Conservation (phyloP, 2,113 vertebrate genomes). For the Mus musculus region GRCm39 chr15:96314501-96315000, state of each 20-base stretch:
- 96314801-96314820: slow-evolving; percentile 94
- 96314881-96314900: slow-evolving; percentile 90
- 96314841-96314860: slow-evolving; percentile 91
- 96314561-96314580: slow-evolving; percentile 1
- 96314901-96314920: slow-evolving; percentile 91
- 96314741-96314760: slow-evolving; percentile 90
- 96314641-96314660: slow-evolving; percentile 15
- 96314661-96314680: background rate
- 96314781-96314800: slow-evolving; percentile 96
- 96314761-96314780: slow-evolving; percentile 93
- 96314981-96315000: slow-evolving; percentile 88
- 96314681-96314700: background rate
- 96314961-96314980: slow-evolving; percentile 87
- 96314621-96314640: background rate
- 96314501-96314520: background rate
- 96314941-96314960: slow-evolving; percentile 88
- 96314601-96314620: slow-evolving; percentile 63
- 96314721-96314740: slow-evolving; percentile 91
- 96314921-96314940: slow-evolving; percentile 89
- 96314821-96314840: slow-evolving; percentile 91
- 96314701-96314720: slow-evolving; percentile 52
- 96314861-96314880: slow-evolving; percentile 93
- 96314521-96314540: background rate
- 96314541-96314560: background rate
- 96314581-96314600: background rate